Evolutionary conservation across 2,113 vertebrate species (phyloP), one percentile per base, ranked within the genome.

Genomic region (Ifrita kowaldi): DNA sequence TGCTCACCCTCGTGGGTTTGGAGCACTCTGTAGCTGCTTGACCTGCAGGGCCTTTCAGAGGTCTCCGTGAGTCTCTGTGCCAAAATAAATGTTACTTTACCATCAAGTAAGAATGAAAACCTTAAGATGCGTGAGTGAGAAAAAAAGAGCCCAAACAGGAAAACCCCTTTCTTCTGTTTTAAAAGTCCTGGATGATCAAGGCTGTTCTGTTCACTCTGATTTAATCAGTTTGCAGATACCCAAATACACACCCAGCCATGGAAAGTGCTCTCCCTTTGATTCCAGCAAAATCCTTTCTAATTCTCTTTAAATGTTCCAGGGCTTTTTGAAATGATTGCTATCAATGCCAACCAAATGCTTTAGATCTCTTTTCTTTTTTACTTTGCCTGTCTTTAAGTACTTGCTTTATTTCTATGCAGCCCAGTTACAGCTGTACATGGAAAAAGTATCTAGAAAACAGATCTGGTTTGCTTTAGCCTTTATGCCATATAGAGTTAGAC

Each of bases 261-360:
- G 80, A 92, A 91, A 95, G 80, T 71, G 70, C 82, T 96, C 78
- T 96, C 94, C 68, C 83, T 96, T 96, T 90, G 94, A 96, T 91
- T 97, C 89, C 87, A 80, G 87, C 59, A 96, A 96, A 97, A 97
- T 93, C 95, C 92, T 95, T 96, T 96, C 53, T 95, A 95, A 96
- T 97, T 97, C 89, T 93, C 87, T 97, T 95, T 96, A 96, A 97
- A 96, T 85, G 73, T 98, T 97, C 85, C 97, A 97, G 89, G 87
- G 70, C 78, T 95, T 95, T 97, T 94, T 50, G 59, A 97, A 96
- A 96, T 91, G 79, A 96, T 95, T 96, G 94, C 86, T 97, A 92
- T 96, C 95, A 96, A 91, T 91, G 94, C 77, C 87, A 95, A 94
- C 77, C 92, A 93, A 97, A 95, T 90, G 84, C 78, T 91, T 96